Base-by-base conservation (phyloP, 92 coral and sea anemone species). In the Epizoanthus rinbou region DNA sequence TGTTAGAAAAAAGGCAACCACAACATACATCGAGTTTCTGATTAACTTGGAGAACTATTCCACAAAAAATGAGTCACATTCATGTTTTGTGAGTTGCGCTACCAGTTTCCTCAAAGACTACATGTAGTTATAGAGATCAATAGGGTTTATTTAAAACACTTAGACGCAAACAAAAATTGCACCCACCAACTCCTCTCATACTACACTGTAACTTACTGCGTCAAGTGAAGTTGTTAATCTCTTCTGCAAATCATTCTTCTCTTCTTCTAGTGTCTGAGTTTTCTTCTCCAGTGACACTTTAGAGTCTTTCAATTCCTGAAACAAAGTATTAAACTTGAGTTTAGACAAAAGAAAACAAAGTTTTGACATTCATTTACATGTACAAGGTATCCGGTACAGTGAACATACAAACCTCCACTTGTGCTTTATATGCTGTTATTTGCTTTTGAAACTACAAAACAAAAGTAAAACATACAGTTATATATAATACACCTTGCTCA, bases 251-350 rank as follows among this genome's bases (percentile, higher is more conserved):
- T 88, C 88, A 35, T 62, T 79, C 19, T 73, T 69, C 70, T 88
- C 88, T 22, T 78, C 86, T 73, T 88, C 86, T 33, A 85, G 79
- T 24, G 91, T 75, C 65, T 85, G 82, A 63, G 80, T 80, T 70
- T 88, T 73, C 50, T 85, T 80, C 67, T 80, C 91, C 57, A 88
- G 75, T 17, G 59, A 28, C 11, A 82, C 79, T 57, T 74, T 84
- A 11, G 85, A 66, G 24, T 37, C 22, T 21, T 21, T 31, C 67
- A 81, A 69, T 53, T 81, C 76, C 85, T 81, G 39, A 28, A 6
- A 73, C 79, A 73, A 67, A 25, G 18, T 19, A 33, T 33, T 67
- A 28, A 16, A 67, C 45, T 8, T 4, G 16, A 0, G 8, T 67
- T 21, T 67, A 6, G 15, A 33, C 17, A 10, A 67, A 15, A 28